Evolutionary conservation across 2,113 vertebrate species (phyloP), one percentile per base, ranked within the genome.

Genomic region (Sinocyclocheilus grahami): DNA sequence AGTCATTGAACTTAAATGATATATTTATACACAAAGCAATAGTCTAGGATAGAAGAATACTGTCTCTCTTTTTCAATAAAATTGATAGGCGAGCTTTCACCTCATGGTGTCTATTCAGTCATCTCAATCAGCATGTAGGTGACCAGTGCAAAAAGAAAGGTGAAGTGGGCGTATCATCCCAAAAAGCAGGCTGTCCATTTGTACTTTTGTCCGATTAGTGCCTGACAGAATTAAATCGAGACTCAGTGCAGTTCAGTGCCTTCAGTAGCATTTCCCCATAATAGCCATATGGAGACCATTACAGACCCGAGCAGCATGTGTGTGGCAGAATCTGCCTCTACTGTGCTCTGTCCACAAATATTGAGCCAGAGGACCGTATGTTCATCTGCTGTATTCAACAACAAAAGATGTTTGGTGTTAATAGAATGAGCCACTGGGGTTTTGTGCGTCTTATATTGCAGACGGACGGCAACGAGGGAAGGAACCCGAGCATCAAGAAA

Each of bases 401-500:
- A 84, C 78, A 86, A 86, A 84, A 83, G 79, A 85, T 87, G 86
- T 89, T 78, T 90, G 78, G 16, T 90, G 37, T 87, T 80, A 79
- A 85, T 89, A 39, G 86, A 86, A 67, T 93, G 87, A 93, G 91
- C 88, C 88, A 87, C 92, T 96, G 96, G 96, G 93, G 94, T 96
- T 94, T 94, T 96, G 88, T 98, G 94, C 96, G 90, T 98, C 96
- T 97, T 97, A 95, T 98, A 94, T 96, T 97, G 92, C 97, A 99
- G 98, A 97, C 95, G 92, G 96, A 99, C 92, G 95, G 96, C 95
- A 96, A 94, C 95, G 98, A 94, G 92, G 95, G 96, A 92, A 96
- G 98, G 96, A 99, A 97, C 95, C 98, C 97, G 89, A 97, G 96
- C 96, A 97, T 99, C 96, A 99, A 96, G 97, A 99, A 99, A 98